Base-by-base conservation (phyloP, 2,888 invertebrate species). In the Minunthozetes semirufus region DNA sequence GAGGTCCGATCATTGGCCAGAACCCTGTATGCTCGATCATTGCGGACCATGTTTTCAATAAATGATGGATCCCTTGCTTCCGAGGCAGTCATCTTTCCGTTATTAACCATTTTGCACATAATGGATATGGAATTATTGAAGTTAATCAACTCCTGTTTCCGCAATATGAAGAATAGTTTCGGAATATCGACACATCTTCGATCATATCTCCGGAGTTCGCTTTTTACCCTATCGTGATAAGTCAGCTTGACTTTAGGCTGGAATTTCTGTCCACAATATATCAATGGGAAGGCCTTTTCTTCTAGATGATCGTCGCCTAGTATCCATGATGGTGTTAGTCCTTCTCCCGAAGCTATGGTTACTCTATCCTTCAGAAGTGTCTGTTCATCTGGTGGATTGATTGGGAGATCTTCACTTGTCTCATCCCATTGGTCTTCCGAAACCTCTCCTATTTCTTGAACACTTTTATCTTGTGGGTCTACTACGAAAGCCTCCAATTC, bases 331-430 rank as follows among this genome's bases (percentile, higher is more conserved):
- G 80, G 80, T 29, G 53, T 61, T 73, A 80, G 78, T 13, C 76
- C 76, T 78, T 81, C 80, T 2, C 80, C 80, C 9, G 80, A 80
- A 6, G 81, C 80, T 50, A 80, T 79, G 11, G 27, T 42, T 25
- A 72, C 2, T n/a, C 33, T 29, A 6, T 72, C 15, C 19, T 38
- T 56, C 22, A 38, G 17, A 1, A 48, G 25, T 4, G 38, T 74
- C 5, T 74, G 25, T 8, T 59, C n/a, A 3, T 78, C 72, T 38
- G 76, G 27, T 29, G 77, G 73, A 71, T 71, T 56, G 17, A 73
- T 48, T 4, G 68, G 72, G 22, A 72, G 27, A 29, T 77, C 72
- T 63, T 76, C 77, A 78, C 79, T 1, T 80, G 80, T 76, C 80
- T 81, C 48, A 80, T 76, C 74, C 80, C 80, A 42, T 81, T 74